Base-by-base conservation (phyloP, 2,797 vertebrate species). In the Pangasius sanitwongsei region DNA sequence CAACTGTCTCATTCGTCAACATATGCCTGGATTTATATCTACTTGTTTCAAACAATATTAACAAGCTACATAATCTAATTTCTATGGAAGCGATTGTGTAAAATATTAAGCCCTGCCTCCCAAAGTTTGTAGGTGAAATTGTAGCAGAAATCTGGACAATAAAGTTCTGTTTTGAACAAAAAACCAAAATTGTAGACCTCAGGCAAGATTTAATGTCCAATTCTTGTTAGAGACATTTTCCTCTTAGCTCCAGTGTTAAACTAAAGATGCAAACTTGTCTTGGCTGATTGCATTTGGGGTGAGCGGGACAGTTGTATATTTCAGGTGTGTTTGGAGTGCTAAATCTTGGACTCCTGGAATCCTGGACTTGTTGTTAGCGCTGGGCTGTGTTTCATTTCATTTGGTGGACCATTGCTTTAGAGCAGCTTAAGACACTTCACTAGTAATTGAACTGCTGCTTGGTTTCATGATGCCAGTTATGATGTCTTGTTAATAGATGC, bases 401-500 rank as follows among this genome's bases (percentile, higher is more conserved):
- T 83, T 85, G 87, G 55, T 87, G 70, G 88, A 86, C 88, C 82
- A 88, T 67, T 92, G 70, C 91, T 80, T 90, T 85, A 83, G 80
- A 89, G 74, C 89, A 88, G 69, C 89, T 7, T 89, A 91, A 92
- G n/a, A 90, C 81, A 86, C 85, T 84, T 85, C 23, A 77, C 20
- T 83, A 83, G 85, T 83, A 84, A 92, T 81, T 59, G 82, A 84
- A 92, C 85, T 63, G 72, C 87, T 78, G 69, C 91, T 95, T 93
- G 81, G 91, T 93, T 89, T 91, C 87, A 92, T 93, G 93, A 95
- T 94, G 91, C 92, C 91, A 94, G 94, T 92, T 83, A 93, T 92
- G 87, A 93, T 93, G 86, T 94, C 91, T 94, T 91, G 91, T 93
- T 89, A 83, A 87, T 93, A 93, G 91, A 92, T 94, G 92, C 94